These are phyloP conservation scores for Drosophila robusta DNA, from an alignment of 2,888 invertebrate genomes.

Conservation along the genomic window DNA sequence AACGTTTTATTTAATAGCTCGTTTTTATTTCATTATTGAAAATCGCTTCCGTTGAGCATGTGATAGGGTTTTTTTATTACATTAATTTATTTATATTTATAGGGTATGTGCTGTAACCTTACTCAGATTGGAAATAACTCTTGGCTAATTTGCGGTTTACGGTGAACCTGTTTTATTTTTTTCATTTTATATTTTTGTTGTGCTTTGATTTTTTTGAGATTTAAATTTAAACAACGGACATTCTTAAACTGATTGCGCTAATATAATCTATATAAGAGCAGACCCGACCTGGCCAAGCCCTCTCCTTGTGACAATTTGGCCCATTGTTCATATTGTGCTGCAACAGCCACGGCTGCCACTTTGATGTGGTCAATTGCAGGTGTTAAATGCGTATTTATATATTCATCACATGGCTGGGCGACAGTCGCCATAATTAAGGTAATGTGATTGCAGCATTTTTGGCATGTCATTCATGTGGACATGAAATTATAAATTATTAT, in stretches of 20 bases:
- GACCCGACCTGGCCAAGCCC: slow-evolving; percentile 17
- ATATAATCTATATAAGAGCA: slow-evolving; percentile 11
- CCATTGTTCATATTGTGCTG: slow-evolving; percentile 3
- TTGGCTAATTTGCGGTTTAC: slow-evolving; percentile 40
- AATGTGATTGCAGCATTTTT: slow-evolving; percentile 26
- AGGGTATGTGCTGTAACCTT: slow-evolving; percentile 7
- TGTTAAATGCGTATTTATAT: slow-evolving; percentile 33
- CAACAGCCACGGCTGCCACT: neutral
- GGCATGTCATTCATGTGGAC: slow-evolving; percentile 23
- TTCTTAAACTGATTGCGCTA: slow-evolving; percentile 8
- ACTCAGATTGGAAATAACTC: slow-evolving; percentile 31
- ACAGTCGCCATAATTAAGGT: slow-evolving; percentile 33
- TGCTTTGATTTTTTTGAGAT: slow-evolving; percentile 9
- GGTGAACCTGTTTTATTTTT: slow-evolving; percentile 44
- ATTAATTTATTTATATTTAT: slow-evolving; percentile 5
- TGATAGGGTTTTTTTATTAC: slow-evolving; percentile 3
- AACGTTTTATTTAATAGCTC: slow-evolving; percentile 8
- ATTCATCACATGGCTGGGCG: slow-evolving; percentile 25
- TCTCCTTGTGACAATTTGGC: slow-evolving; percentile 10
- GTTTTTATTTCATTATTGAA: slow-evolving; percentile 5
- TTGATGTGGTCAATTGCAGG: slow-evolving; percentile 48
- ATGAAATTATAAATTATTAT: slow-evolving; percentile 2
- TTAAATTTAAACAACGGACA: slow-evolving; percentile 28
- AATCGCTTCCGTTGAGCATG: slow-evolving; percentile 9
- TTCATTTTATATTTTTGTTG: neutral